A percentile compares a stretch with the other conserved stretches of the same genome.
These are phyloP conservation scores for Hucho hucho DNA, from an alignment of 2,113 vertebrate genomes.

Conservation along the genomic window DNA sequence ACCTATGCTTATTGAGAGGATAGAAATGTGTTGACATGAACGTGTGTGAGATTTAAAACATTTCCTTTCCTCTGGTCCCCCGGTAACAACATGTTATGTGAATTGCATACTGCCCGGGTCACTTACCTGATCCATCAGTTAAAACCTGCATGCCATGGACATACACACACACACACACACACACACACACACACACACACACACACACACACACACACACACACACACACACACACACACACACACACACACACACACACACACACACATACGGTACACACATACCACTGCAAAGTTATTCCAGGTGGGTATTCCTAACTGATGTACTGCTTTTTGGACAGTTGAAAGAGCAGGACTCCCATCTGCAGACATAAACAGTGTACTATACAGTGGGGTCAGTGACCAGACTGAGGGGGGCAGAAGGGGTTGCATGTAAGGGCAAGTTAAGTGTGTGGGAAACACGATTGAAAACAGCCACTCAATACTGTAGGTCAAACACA, in stretches of 20 bases:
- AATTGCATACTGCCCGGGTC: neutral
- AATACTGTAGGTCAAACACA: neutral
- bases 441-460: neutral
- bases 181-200: neutral
- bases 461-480: neutral
- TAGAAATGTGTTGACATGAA: constrained; percentile 6
- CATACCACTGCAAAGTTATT: constrained; percentile 6
- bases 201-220: neutral
- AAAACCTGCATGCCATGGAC: neutral
- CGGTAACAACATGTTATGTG: neutral
- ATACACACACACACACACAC: neutral
- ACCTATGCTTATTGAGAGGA: neutral
- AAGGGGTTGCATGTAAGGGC: neutral
- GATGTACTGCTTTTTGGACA: neutral
- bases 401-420: neutral
- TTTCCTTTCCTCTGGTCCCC: neutral
- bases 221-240: neutral
- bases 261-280: neutral
- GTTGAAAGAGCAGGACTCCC: neutral
- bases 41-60: neutral
- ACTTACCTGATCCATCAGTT: neutral
- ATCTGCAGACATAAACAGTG: neutral
- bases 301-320: constrained; percentile 1
- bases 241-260: constrained; percentile 1
- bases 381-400: neutral